Conservation (phyloP, 23 tunicate genomes). For the Aplidium turbinatum region DNA sequence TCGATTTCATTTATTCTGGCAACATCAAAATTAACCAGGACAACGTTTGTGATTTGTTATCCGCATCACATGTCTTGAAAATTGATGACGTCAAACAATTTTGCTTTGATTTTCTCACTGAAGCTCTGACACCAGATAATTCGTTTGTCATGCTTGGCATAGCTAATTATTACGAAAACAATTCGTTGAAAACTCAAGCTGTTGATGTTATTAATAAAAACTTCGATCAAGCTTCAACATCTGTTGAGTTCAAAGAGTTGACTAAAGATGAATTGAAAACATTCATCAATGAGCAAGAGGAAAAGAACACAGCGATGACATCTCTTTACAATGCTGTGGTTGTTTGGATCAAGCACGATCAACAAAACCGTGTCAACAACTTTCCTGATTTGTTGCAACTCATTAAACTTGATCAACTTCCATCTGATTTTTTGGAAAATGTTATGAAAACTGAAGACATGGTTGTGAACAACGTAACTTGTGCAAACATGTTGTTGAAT, state of each 20-base stretch:
- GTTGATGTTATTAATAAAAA: background rate
- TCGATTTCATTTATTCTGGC: conserved; percentile 23
- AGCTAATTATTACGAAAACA: conserved; percentile 4
- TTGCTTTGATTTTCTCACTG: conserved; percentile 11
- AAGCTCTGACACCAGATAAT: background rate
- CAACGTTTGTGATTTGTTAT: background rate
- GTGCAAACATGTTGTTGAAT: too few relatives aligned
- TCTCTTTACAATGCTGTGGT: background rate
- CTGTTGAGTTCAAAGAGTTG: background rate
- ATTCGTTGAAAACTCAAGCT: background rate
- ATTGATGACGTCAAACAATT: conserved; percentile 8
- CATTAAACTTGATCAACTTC: background rate
- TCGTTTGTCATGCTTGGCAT: background rate
- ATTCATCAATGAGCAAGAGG: background rate
- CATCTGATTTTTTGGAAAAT: background rate
- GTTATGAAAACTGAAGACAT: background rate
- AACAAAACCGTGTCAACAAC: background rate
- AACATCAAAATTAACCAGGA: background rate
- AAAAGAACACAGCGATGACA: too few relatives aligned
- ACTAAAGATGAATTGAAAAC: background rate
- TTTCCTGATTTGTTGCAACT: conserved; percentile 13
- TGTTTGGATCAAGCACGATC: conserved; percentile 4
- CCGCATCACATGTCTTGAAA: background rate
- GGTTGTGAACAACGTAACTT: background rate
- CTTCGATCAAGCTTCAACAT: background rate